Conservation (phyloP, 2,797 vertebrate species). For the Cossypha caffra region DNA sequence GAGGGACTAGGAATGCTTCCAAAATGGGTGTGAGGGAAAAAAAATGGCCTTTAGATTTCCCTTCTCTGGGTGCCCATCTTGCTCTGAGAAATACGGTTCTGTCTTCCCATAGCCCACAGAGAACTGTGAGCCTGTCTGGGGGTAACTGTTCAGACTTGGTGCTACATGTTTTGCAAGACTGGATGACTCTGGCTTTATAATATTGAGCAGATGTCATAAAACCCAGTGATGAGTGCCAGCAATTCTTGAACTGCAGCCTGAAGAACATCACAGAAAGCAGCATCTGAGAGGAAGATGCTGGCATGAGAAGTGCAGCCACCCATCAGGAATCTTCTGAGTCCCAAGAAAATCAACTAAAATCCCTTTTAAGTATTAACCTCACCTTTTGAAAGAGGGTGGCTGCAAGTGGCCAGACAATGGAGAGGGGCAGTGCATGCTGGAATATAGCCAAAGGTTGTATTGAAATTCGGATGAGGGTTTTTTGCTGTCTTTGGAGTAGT, state of each 20-base stretch:
- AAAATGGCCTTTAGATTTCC: neutral
- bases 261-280: neutral
- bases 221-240: neutral
- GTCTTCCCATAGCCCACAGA: neutral
- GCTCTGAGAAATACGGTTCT: neutral
- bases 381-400: neutral
- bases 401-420: neutral
- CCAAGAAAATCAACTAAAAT: neutral
- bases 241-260: neutral
- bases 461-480: neutral
- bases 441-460: neutral
- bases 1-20: slow-evolving; percentile 30
- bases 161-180: neutral
- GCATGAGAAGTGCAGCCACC: neutral
- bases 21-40: neutral
- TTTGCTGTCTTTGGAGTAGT: neutral
- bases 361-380: neutral
- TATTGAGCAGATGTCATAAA: slow-evolving; percentile 34
- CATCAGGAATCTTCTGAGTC: neutral
- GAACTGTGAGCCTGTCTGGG: neutral
- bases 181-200: neutral
- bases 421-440: neutral
- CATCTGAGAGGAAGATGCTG: neutral
- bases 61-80: neutral
- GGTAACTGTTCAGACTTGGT: neutral